Conservation (phyloP, 2,113 vertebrate genomes). For the Pogona vitticeps region DNA sequence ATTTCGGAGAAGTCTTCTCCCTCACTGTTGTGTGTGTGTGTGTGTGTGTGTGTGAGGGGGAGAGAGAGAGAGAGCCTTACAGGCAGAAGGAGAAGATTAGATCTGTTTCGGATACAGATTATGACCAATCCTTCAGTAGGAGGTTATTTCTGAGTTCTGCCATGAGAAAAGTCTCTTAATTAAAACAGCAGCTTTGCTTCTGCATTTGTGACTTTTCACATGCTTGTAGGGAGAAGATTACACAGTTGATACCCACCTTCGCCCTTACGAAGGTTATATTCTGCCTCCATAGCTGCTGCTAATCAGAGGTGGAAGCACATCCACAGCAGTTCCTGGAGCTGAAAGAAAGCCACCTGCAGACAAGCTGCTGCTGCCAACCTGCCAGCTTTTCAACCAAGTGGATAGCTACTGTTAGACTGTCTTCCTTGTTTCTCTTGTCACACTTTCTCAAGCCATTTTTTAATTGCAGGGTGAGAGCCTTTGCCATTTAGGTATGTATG, state of each 20-base stretch:
- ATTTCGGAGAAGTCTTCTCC: background rate
- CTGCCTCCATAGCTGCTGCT: background rate
- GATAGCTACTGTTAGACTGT: conserved; percentile 64
- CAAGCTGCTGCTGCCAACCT: conserved; percentile 26
- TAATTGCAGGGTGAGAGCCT: too few species aligned
- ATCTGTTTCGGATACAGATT: conserved; percentile 42
- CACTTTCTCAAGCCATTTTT: conserved; percentile 28
- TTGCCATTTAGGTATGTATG: too few species aligned
- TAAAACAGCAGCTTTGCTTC: conserved; percentile 30
- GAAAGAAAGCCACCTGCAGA: background rate
- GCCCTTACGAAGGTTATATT: background rate
- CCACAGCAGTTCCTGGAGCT: background rate
- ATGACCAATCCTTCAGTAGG: conserved; percentile 35
- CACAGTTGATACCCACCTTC: background rate
- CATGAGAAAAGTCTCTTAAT: conserved; percentile 48
- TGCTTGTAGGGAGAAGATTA: conserved; percentile 51
- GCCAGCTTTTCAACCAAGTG: conserved; percentile 29
- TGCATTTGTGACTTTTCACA: background rate
- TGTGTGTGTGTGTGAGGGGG: background rate
- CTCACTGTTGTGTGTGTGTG: too few species aligned
- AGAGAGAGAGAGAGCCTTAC: background rate
- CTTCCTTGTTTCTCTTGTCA: conserved; percentile 35
- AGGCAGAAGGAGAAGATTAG: background rate
- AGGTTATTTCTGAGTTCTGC: conserved; percentile 67
- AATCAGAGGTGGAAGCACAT: background rate